Conservation (phyloP, 2,797 vertebrate genomes). For the Aeoliscus strigatus region DNA sequence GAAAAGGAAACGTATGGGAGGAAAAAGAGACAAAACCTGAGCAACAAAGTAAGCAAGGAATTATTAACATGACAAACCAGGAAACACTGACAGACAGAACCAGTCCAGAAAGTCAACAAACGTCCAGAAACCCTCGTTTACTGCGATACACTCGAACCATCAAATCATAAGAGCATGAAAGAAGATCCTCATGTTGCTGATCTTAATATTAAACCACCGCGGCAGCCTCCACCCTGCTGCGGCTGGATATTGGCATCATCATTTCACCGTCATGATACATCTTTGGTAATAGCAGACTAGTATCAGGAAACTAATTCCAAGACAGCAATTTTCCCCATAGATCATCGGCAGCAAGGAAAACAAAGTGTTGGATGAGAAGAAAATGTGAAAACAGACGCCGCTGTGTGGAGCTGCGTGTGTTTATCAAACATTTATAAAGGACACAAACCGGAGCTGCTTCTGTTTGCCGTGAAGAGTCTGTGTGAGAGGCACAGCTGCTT, state of each 20-base stretch:
- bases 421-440: conserved; percentile 87
- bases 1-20: no score
- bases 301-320: conserved; percentile 34
- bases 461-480: conserved; percentile 75
- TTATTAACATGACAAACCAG: no score
- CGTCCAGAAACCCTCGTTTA: no score
- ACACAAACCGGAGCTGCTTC: conserved; percentile 78
- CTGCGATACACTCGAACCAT: no score
- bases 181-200: no score
- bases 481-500: conserved; percentile 59
- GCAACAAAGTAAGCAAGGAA: no score
- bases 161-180: no score
- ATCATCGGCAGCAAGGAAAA: conserved; percentile 53
- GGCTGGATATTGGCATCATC: conserved; percentile 48
- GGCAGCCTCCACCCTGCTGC: conserved; percentile 1
- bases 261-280: conserved; percentile 48
- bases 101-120: no score
- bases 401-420: conserved; percentile 72
- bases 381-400: conserved; percentile 59
- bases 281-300: conserved; percentile 47
- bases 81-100: no score
- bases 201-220: conserved; percentile 25
- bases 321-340: conserved; percentile 51
- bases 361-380: conserved; percentile 50
- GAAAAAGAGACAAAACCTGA: no score